phyloP scores from a whole-genome alignment of 2,888 invertebrate species.

The Hypena proboscidalis region DNA sequence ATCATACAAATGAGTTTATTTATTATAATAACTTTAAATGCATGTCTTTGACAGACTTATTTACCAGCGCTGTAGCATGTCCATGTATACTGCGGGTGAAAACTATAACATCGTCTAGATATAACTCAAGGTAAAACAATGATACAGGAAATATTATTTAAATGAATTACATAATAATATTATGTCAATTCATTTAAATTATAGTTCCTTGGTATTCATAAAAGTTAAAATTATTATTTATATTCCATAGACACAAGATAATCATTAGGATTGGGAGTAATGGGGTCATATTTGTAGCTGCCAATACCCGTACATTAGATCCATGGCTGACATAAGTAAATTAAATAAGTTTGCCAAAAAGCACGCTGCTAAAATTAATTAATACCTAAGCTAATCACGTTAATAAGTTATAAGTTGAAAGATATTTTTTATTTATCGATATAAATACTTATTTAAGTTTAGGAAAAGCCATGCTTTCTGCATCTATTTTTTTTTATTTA shows the following conservation, averaged over 20 bases:
- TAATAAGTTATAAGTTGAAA: constrained; percentile 70
- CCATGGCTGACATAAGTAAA: constrained; percentile 5
- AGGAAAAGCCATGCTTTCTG: constrained; percentile 57
- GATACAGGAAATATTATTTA: too few relatives aligned
- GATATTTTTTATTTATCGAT: constrained; percentile 54
- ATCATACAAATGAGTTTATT: constrained; percentile 53
- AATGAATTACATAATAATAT: background rate
- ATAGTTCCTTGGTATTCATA: too few relatives aligned
- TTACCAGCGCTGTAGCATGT: background rate
- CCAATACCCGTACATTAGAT: constrained; percentile 16
- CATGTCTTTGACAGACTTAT: constrained; percentile 40
- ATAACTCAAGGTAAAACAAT: background rate
- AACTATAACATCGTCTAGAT: constrained; percentile 6
- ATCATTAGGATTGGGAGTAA: background rate
- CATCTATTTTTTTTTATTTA: constrained; percentile 39
- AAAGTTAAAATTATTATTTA: background rate
- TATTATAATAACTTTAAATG: constrained; percentile 37
- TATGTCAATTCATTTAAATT: too few relatives aligned
- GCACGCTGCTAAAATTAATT: constrained; percentile 50
- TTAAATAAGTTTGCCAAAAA: constrained; percentile 58
- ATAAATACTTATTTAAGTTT: constrained; percentile 62
- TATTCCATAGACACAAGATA: background rate
- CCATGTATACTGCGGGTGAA: background rate
- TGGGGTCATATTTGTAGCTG: constrained; percentile 25
- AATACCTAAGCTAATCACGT: constrained; percentile 62